These are phyloP conservation scores for Anastrepha obliqua DNA, from an alignment of 1,140 invertebrate species.

Conservation along the genomic window DNA sequence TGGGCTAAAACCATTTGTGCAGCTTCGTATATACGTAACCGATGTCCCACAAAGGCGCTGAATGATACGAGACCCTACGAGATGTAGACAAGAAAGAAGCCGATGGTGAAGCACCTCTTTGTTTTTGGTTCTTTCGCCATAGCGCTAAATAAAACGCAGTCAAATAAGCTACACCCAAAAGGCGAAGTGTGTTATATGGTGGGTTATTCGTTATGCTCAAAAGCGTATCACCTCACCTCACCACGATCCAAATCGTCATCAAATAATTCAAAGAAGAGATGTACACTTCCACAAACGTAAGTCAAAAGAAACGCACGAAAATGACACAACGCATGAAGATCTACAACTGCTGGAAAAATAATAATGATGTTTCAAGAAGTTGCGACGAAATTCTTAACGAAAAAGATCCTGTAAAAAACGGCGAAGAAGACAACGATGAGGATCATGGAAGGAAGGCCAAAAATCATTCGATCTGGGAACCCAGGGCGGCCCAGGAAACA, in stretches of 20 bases:
- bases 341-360: no score
- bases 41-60: conserved; percentile 62
- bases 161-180: conserved; percentile 17
- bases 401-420: no score
- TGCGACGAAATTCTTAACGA: no score
- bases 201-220: background rate
- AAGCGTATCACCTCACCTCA: background rate
- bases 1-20: conserved; percentile 71
- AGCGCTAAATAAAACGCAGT: conserved; percentile 56
- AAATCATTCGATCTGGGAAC: background rate
- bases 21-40: conserved; percentile 52
- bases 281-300: no score
- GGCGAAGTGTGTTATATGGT: background rate
- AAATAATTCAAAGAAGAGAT: background rate
- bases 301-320: background rate
- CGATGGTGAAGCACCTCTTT: conserved; percentile 61
- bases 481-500: background rate
- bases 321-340: no score
- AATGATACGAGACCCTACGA: conserved; percentile 61
- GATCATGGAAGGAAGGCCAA: no score
- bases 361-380: no score
- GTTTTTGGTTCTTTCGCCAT: conserved; percentile 60
- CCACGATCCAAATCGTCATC: background rate
- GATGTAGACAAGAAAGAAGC: conserved; percentile 67
- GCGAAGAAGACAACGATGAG: no score